Evolutionary conservation across 1,140 invertebrate genomes (phyloP).

Genomic region (Ylistrum balloti): DNA sequence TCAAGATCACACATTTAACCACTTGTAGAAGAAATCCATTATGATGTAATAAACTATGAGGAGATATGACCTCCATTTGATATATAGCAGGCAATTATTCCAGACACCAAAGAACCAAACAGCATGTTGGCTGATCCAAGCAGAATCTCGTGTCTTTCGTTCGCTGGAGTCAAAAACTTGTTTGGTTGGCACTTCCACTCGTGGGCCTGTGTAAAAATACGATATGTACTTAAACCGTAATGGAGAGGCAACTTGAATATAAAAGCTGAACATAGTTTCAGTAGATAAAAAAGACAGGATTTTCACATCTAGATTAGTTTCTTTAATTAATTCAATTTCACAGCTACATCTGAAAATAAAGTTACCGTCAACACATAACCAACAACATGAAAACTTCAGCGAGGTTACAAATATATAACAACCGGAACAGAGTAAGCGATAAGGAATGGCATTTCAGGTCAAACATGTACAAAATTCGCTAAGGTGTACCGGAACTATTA

Average conservation of each 20-base stretch:
- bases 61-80: conserved; percentile 84
- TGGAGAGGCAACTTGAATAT: too few species aligned
- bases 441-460: background rate
- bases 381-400: too few species aligned
- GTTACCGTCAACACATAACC: too few species aligned
- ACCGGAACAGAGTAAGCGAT: background rate
- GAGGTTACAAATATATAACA: background rate
- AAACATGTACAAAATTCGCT: background rate
- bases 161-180: conserved; percentile 86
- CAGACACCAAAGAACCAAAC: conserved; percentile 83
- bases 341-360: too few species aligned
- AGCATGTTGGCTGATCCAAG: conserved; percentile 85
- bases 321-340: too few species aligned
- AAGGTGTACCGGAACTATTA: background rate
- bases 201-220: conserved; percentile 80
- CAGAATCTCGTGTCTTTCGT: conserved; percentile 88
- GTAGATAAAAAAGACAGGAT: too few species aligned
- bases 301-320: too few species aligned
- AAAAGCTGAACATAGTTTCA: too few species aligned
- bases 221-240: too few species aligned
- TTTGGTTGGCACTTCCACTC: conserved; percentile 90
- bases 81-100: conserved; percentile 86
- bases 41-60: too few species aligned
- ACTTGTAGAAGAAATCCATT: too few species aligned
- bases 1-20: background rate